Base-by-base conservation (phyloP, 2,113 vertebrate genomes). In the Sakesphorus luctuosus region DNA sequence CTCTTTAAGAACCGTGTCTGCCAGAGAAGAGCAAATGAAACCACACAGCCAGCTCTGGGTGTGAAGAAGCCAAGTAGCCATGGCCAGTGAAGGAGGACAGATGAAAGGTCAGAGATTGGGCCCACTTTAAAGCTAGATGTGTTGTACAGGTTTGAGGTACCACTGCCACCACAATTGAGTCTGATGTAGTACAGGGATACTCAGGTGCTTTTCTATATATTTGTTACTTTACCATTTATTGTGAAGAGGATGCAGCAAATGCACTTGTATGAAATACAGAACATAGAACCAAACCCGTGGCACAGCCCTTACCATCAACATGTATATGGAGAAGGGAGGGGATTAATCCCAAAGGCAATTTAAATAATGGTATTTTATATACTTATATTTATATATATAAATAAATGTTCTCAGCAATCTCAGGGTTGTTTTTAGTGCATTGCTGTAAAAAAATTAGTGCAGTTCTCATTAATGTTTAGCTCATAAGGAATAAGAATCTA, bases 391-490 rank as follows among this genome's bases (percentile, higher is more conserved):
- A 98, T 97, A 98, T 98, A 98, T 98, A 99, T 99, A 99, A 99
- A 99, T 99, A 99, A 98, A 98, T 98, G 92, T 97, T 98, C 98
- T 98, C 98, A 98, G 98, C 98, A 97, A 98, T 97, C 97, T 98
- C 98, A 98, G 98, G 98, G 98, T 98, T 97, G 95, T 93, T 96
- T 96, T 98, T 99, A 99, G 99, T 99, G 99, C 99, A 99, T 99
- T 98, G 97, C 98, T 99, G 98, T 98, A 99, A 99, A 98, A 99
- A 98, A 97, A 98, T 98, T 99, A 99, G 99, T 99, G 99, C 99
- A 99, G 98, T 98, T 98, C 98, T 97, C 97, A 98, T 97, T 98
- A 97, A 98, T 97, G 97, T 97, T 97, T 97, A 98, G 97, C 96
- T 97, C 97, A 96, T 97, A 97, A 98, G 98, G 98, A 99, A 98